Conservation (phyloP, 2,888 invertebrate genomes). For the Plagiodera versicolora region DNA sequence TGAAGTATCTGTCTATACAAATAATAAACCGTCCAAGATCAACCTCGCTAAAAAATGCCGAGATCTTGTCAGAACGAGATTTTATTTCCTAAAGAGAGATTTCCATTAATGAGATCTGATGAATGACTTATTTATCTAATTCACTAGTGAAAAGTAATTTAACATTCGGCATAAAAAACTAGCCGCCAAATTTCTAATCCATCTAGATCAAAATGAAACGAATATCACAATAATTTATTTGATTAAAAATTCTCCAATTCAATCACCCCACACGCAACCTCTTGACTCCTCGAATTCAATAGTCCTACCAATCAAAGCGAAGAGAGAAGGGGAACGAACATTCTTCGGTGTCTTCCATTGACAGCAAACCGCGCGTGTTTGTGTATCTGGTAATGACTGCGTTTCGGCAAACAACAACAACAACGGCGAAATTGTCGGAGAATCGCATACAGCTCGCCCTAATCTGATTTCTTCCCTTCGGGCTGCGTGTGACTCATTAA, state of each 20-base stretch:
- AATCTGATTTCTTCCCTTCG: conserved; percentile 56
- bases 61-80: no score
- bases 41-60: no score
- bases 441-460: conserved; percentile 50
- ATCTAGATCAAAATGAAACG: no score
- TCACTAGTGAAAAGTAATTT: no score
- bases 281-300: conserved; percentile 26
- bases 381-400: conserved; percentile 47
- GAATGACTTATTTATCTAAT: no score
- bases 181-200: no score
- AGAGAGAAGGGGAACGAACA: conserved; percentile 17
- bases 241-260: neutral
- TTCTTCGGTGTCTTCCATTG: conserved; percentile 36
- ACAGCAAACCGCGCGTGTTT: conserved; percentile 45
- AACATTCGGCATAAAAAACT: no score
- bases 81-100: no score
- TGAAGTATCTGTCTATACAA: no score
- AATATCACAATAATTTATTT: conserved; percentile 1
- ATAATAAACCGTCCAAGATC: no score
- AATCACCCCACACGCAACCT: conserved; percentile 13
- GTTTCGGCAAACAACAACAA: conserved; percentile 41
- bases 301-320: no score
- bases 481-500: conserved; percentile 56
- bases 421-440: conserved; percentile 28
- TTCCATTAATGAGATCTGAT: no score